Evolutionary conservation across 2,888 invertebrate genomes (phyloP).

Genomic region (Cosmia trapezina): DNA sequence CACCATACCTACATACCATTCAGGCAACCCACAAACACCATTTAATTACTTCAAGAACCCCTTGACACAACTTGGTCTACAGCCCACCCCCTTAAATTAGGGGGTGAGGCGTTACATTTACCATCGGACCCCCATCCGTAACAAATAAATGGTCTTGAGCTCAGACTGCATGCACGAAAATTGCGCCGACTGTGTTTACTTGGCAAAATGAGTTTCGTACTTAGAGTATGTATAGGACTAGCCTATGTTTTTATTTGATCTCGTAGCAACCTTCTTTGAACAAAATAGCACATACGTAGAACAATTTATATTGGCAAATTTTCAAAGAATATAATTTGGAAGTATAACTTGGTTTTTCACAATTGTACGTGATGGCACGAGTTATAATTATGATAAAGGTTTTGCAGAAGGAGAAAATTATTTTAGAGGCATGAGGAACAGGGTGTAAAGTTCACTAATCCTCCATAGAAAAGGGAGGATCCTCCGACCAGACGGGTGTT

Average conservation of each 20-base stretch:
- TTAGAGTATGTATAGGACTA: slow-evolving; percentile 33
- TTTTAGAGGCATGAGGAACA: no score
- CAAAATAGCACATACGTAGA: no score
- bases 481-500: no score
- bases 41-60: slow-evolving; percentile 55
- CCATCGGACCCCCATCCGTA: slow-evolving; percentile 51
- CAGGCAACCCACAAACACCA: slow-evolving; percentile 30
- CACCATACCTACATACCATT: no score
- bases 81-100: slow-evolving; percentile 55
- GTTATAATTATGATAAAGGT: no score
- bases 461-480: no score
- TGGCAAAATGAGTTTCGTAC: slow-evolving; percentile 56
- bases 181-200: slow-evolving; percentile 59
- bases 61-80: slow-evolving; percentile 49
- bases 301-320: no score
- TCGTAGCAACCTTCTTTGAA: no score
- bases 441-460: no score
- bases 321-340: not conserved
- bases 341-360: not conserved
- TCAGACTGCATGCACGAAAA: slow-evolving; percentile 58
- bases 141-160: slow-evolving; percentile 62
- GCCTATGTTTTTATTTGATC: no score
- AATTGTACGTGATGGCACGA: not conserved
- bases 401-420: no score
- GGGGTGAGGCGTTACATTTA: slow-evolving; percentile 57